Evolutionary conservation across 30 jellyfish, hydroid and myxozoan species (phyloP), one percentile per base, ranked within the genome.

Genomic region (Aurelia aurita): DNA sequence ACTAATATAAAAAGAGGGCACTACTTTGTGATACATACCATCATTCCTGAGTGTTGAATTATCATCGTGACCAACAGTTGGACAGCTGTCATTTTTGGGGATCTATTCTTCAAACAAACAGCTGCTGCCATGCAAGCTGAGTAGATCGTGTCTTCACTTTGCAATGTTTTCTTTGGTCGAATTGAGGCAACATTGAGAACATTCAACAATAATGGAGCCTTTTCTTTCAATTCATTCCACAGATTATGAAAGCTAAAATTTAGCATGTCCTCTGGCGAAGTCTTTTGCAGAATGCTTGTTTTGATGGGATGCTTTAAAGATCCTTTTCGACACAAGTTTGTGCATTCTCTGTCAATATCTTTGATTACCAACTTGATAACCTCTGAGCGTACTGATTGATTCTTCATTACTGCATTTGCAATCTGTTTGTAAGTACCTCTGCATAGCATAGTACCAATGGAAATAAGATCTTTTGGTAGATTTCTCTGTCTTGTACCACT

Each of bases 351-450:
- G 74, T 61, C 74, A 19, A 61, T 61, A 19, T 61, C 74, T 61
- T 61, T 61, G 25, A 61, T 28, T 1, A 61, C 29, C 29, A 19
- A 19, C 35, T 61, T 61, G 29, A 61, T 34, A 12, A 61, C n/a
- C 29, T 61, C 74, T 61, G 25, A 34, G 16, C 74, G 27, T 25
- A 61, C 25, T 61, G 43, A 19, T 61, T 28, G 74, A 34, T 25
- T 61, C 29, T 34, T 61, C 35, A 61, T 19, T 61, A 34, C 74
- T 61, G 74, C 74, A 61, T 61, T 61, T 19, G 74, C 74, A 61
- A 61, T 61, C 29, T 61, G 74, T 23, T 61, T 61, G 74, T 61
- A 61, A 1, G 74, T 61, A 61, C 74, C 74, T 34, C 74, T 28
- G 34, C 25, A 28, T 61, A 61, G 39, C 74, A 61, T 61, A 34